Conservation (phyloP, 2,888 invertebrate species). For the Dryobotodes eremita region DNA sequence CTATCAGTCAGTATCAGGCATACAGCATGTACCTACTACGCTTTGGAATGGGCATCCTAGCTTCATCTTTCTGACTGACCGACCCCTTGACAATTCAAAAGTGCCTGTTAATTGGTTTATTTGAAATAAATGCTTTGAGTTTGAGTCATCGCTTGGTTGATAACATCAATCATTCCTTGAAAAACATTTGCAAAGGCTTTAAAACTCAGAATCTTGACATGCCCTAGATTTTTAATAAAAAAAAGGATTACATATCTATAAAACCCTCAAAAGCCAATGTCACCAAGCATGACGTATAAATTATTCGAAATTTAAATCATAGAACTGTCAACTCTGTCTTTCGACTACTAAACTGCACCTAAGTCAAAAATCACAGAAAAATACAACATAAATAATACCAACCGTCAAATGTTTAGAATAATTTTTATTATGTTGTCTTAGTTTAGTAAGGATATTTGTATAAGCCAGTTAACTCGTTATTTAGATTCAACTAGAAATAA, state of each 20-base stretch:
- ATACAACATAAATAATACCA: conserved; percentile 62
- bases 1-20: conserved; percentile 18
- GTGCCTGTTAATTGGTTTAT: too few species aligned
- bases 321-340: conserved; percentile 43
- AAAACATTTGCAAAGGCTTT: conserved; percentile 38
- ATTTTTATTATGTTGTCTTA: conserved; percentile 86
- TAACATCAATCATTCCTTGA: conserved; percentile 35
- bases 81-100: too few species aligned
- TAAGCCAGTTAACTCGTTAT: conserved; percentile 80
- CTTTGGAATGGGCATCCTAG: too few species aligned
- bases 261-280: conserved; percentile 22
- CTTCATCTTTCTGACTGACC: too few species aligned
- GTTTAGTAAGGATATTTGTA: conserved; percentile 83
- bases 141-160: conserved; percentile 22
- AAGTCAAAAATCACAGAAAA: conserved; percentile 64
- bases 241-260: neutral
- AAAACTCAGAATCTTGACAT: conserved; percentile 20
- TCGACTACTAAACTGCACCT: conserved; percentile 51
- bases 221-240: neutral
- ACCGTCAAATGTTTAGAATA: conserved; percentile 73
- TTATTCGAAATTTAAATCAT: conserved; percentile 48
- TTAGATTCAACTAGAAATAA: conserved; percentile 85
- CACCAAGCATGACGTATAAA: conserved; percentile 20
- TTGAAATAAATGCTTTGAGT: too few species aligned
- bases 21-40: too few species aligned